phyloP scores from a whole-genome alignment of 2,797 vertebrate genomes.

The Girardinus metallicus region DNA sequence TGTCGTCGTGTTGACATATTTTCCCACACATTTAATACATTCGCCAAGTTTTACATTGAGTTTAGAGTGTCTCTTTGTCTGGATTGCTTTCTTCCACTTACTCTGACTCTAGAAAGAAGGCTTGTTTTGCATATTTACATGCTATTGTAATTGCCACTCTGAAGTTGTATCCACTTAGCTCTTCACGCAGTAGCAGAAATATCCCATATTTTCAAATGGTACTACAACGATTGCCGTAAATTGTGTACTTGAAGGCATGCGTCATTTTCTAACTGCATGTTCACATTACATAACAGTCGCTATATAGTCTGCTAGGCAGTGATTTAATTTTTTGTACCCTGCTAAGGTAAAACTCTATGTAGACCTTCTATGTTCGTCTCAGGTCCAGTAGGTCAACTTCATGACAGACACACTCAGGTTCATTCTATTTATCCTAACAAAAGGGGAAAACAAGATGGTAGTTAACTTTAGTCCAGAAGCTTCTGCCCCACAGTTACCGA shows the following conservation, averaged over 20 bases:
- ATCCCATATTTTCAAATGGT: slow-evolving; percentile 12
- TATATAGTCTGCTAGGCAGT: not conserved
- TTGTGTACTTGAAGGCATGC: not conserved
- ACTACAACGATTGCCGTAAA: not conserved
- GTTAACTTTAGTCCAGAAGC: too few species aligned
- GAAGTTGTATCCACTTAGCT: slow-evolving; percentile 36
- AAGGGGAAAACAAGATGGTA: too few species aligned
- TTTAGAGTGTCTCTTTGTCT: slow-evolving; percentile 7
- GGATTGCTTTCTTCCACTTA: slow-evolving; percentile 40
- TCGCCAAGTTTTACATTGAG: not conserved
- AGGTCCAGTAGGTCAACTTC: too few species aligned
- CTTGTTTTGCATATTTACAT: slow-evolving; percentile 17
- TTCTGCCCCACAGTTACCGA: too few species aligned
- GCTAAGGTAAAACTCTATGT: too few species aligned
- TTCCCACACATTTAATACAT: not conserved
- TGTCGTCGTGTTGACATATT: not conserved
- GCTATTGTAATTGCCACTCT: slow-evolving; percentile 40
- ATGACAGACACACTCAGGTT: too few species aligned
- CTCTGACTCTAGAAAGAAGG: slow-evolving; percentile 38
- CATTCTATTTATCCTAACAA: too few species aligned
- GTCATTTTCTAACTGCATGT: not conserved
- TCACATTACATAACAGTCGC: not conserved
- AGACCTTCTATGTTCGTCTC: too few species aligned
- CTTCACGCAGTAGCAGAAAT: slow-evolving; percentile 11
- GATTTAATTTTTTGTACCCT: not conserved